phyloP scores from a whole-genome alignment of 2,888 invertebrate genomes.

The Hypsopygia costalis region DNA sequence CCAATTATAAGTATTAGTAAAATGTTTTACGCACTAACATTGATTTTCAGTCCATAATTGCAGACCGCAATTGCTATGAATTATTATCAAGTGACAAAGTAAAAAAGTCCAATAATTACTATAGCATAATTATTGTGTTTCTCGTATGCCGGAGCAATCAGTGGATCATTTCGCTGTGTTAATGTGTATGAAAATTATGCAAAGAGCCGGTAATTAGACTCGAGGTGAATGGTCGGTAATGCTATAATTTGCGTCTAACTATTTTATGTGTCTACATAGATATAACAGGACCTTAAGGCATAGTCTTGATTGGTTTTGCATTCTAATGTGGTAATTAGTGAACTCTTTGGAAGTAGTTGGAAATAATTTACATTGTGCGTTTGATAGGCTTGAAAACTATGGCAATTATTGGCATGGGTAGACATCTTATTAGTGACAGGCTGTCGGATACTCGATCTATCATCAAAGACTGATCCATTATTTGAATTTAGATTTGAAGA shows the following conservation, averaged over 20 bases:
- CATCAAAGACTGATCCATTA: too few relatives aligned
- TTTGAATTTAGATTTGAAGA: too few relatives aligned
- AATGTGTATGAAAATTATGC: constrained; percentile 73
- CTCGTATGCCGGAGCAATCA: constrained; percentile 61
- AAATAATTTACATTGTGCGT: too few relatives aligned
- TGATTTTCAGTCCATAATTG: background rate
- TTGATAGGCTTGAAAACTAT: too few relatives aligned
- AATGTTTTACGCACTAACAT: background rate
- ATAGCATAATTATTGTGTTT: constrained; percentile 57
- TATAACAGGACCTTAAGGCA: constrained; percentile 5
- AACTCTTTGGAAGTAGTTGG: too few relatives aligned
- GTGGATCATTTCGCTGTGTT: constrained; percentile 68
- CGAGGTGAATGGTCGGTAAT: constrained; percentile 62
- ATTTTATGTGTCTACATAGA: constrained; percentile 29
- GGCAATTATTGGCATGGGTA: too few relatives aligned
- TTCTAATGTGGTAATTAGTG: too few relatives aligned
- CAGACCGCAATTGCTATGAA: constrained; percentile 1
- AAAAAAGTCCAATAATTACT: constrained; percentile 58
- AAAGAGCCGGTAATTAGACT: constrained; percentile 66
- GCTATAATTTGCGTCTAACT: constrained; percentile 52
- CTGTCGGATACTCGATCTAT: too few relatives aligned
- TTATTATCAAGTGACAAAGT: constrained; percentile 50
- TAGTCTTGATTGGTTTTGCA: background rate
- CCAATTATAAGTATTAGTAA: background rate
- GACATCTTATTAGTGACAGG: too few relatives aligned